phyloP scores from a whole-genome alignment of 2,113 vertebrate species.

The Syngnathus scovelli region DNA sequence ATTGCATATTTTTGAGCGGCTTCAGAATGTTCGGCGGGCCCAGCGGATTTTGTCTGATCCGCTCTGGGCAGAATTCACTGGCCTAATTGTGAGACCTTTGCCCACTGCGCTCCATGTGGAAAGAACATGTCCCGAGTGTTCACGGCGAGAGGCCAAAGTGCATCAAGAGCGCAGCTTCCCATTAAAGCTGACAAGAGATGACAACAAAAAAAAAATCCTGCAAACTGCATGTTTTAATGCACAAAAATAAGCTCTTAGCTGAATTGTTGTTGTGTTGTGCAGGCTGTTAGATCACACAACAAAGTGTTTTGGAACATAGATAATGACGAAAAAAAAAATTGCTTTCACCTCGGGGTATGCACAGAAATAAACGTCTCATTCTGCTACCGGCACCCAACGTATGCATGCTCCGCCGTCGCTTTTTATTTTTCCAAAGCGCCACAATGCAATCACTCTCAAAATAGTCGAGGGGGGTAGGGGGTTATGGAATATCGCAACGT shows the following conservation, averaged over 20 bases:
- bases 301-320: slow-evolving; percentile 17
- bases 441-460: slow-evolving; percentile 27
- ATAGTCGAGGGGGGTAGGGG: slow-evolving; percentile 1
- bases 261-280: not conserved
- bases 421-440: slow-evolving; percentile 30
- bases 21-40: not conserved
- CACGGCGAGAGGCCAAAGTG: slow-evolving; percentile 22
- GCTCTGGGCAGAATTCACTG: slow-evolving; percentile 32
- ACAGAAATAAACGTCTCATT: slow-evolving; percentile 32
- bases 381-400: slow-evolving; percentile 32
- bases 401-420: slow-evolving; percentile 23
- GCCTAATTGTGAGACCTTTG: slow-evolving; percentile 50
- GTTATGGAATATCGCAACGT: slow-evolving; percentile 22
- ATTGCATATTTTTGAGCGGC: not conserved
- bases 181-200: slow-evolving; percentile 13
- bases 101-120: slow-evolving; percentile 30
- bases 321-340: slow-evolving; percentile 29
- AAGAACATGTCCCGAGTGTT: slow-evolving; percentile 38
- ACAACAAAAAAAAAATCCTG: not conserved
- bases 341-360: slow-evolving; percentile 35
- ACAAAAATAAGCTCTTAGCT: slow-evolving; percentile 4
- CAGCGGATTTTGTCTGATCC: slow-evolving; percentile 1
- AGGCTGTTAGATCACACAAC: slow-evolving; percentile 5
- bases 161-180: slow-evolving; percentile 10
- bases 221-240: slow-evolving; percentile 20